Percentiles rank a stretch among this genome's conserved stretches.
Conservation (phyloP, 1,140 invertebrate species). For the Periplaneta americana region DNA sequence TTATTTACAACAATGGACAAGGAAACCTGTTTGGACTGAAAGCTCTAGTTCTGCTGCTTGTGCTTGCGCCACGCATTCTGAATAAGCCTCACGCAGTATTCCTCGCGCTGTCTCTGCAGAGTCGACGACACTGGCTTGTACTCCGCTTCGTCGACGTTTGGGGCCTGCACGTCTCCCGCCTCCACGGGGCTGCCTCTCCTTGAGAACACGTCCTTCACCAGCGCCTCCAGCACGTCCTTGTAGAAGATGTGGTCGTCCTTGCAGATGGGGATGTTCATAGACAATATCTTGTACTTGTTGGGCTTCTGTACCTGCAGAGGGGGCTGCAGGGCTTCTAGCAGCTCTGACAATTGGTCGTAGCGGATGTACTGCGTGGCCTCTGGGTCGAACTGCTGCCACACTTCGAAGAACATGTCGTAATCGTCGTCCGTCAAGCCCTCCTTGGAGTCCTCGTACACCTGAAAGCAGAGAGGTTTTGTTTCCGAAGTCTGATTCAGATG, state of each 20-base stretch:
- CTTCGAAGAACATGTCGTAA: conserved; percentile 99
- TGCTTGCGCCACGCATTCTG: conserved; percentile 90
- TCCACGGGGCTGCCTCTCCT: conserved; percentile 85
- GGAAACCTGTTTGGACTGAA: too few species aligned
- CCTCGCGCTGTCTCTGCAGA: conserved; percentile 89
- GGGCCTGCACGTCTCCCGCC: conserved; percentile 60
- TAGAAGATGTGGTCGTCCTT: conserved; percentile 95
- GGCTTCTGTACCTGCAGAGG: conserved; percentile 95
- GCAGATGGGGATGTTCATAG: conserved; percentile 98
- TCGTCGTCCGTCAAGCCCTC: conserved; percentile 97
- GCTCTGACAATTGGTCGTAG: conserved; percentile 89
- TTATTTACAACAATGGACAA: too few species aligned
- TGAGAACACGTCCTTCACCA: conserved; percentile 94
- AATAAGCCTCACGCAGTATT: conserved; percentile 91
- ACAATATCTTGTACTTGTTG: conserved; percentile 98
- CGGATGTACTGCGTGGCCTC: conserved; percentile 96
- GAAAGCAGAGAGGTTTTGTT: too few species aligned
- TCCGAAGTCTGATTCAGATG: too few species aligned
- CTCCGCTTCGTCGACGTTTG: conserved; percentile 69
- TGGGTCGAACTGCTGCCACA: conserved; percentile 98
- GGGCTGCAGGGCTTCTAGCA: conserved; percentile 89
- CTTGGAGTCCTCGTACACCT: conserved; percentile 97
- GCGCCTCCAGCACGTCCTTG: conserved; percentile 94
- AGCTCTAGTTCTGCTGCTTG: conserved; percentile 58
- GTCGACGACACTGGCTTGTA: conserved; percentile 92